Percentiles rank a stretch among this genome's conserved stretches.
Evolutionary conservation across 2,797 vertebrate genomes (phyloP).

Genomic region (Danio tinwini): DNA sequence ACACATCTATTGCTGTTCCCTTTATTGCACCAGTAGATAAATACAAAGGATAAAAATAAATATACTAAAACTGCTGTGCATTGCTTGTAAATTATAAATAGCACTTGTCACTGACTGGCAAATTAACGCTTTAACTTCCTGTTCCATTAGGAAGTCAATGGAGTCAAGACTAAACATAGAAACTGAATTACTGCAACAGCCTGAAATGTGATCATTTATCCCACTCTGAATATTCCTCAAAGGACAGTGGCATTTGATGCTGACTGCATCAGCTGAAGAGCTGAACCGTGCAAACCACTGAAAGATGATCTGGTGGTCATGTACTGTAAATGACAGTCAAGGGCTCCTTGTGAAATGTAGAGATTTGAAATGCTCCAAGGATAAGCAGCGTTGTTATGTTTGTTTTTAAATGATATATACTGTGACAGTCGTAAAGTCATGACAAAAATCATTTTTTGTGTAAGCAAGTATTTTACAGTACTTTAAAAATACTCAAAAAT

Average conservation of each 20-base stretch:
- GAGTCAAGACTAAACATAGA: not conserved
- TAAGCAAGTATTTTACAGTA: too few relatives aligned
- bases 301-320: constrained; percentile 10
- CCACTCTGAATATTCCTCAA: not conserved
- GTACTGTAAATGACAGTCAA: not conserved
- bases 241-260: not conserved
- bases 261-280: not conserved
- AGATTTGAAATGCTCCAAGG: too few relatives aligned
- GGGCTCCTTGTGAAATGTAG: not conserved
- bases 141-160: not conserved
- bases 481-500: too few relatives aligned
- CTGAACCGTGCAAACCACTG: not conserved
- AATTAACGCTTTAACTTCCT: not conserved
- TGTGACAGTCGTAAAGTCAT: too few relatives aligned
- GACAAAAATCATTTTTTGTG: too few relatives aligned
- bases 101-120: not conserved
- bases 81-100: not conserved
- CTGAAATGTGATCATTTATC: not conserved
- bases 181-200: not conserved
- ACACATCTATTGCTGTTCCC: not conserved
- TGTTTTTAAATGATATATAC: too few relatives aligned
- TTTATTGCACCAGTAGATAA: not conserved
- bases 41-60: not conserved
- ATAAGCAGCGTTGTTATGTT: too few relatives aligned
- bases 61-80: not conserved